Evolutionary conservation across 2,888 invertebrate genomes (phyloP).

Genomic region (Lymantria dispar): DNA sequence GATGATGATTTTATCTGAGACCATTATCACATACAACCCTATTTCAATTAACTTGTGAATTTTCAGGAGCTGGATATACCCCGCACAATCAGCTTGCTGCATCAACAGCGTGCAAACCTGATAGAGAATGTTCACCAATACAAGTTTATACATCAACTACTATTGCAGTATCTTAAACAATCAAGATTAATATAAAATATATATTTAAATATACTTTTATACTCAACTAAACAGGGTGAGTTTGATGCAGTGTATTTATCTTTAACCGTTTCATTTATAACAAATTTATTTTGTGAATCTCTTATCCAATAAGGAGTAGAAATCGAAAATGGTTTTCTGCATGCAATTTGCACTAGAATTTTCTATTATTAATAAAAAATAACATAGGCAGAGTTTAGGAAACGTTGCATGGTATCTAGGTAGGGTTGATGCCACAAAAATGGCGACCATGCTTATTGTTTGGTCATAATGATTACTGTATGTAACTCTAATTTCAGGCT

Average conservation of each 20-base stretch:
- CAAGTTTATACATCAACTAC: constrained; percentile 92
- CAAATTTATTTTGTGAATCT: no score
- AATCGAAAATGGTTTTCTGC: no score
- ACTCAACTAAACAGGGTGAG: not conserved
- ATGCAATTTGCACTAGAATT: no score
- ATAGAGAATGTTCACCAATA: constrained; percentile 95
- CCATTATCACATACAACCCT: not conserved
- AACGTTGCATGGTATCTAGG: no score
- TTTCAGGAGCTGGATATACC: constrained; percentile 92
- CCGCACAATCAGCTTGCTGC: constrained; percentile 88
- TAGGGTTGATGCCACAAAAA: no score
- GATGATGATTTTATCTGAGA: no score
- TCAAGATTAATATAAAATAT: constrained; percentile 90
- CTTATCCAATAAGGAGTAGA: no score
- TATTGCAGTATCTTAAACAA: constrained; percentile 93
- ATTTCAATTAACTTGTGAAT: not conserved
- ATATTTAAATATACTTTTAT: not conserved
- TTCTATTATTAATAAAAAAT: no score
- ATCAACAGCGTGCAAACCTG: constrained; percentile 94
- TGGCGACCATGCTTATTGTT: no score
- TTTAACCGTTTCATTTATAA: not conserved
- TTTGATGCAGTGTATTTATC: not conserved
- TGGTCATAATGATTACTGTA: no score
- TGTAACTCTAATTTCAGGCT: no score
- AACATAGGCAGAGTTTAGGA: no score